phyloP scores from a whole-genome alignment of 1,140 invertebrate species.

The Drosophila eugracilis region DNA sequence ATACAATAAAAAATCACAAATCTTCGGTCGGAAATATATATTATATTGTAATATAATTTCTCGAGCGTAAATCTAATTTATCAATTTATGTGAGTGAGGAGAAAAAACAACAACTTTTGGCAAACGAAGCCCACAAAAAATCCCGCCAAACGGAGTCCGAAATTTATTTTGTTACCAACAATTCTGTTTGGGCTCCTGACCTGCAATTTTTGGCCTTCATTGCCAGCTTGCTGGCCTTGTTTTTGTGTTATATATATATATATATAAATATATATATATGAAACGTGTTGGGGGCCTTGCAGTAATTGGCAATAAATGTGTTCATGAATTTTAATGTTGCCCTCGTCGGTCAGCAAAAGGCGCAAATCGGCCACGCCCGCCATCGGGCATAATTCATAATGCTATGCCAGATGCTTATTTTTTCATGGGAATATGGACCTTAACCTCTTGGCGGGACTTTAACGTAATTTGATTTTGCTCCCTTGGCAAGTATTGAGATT shows the following conservation, averaged over 20 bases:
- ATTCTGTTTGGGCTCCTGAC: conserved; percentile 29
- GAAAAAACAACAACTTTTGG: conserved; percentile 33
- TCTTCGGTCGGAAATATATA: conserved; percentile 60
- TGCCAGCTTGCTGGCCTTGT: not conserved
- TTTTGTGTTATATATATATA: conserved; percentile 9
- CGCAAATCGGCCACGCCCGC: conserved; percentile 23
- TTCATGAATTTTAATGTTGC: conserved; percentile 81
- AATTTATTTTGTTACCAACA: conserved; percentile 48
- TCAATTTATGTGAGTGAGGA: conserved; percentile 62
- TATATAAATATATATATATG: conserved; percentile 46
- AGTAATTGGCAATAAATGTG: conserved; percentile 84
- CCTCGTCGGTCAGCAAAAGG: conserved; percentile 60
- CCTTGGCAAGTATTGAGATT: conserved; percentile 71
- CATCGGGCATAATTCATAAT: conserved; percentile 74
- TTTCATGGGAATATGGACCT: conserved; percentile 15
- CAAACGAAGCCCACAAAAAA: conserved; percentile 40
- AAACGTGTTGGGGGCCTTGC: conserved; percentile 67
- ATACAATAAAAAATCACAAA: conserved; percentile 69
- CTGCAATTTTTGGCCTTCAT: conserved; percentile 25
- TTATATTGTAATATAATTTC: conserved; percentile 82
- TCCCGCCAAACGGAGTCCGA: conserved; percentile 51
- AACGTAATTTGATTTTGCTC: conserved; percentile 75
- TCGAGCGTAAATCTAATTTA: conserved; percentile 82
- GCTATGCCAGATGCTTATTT: conserved; percentile 67
- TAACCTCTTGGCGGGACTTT: conserved; percentile 58